Evolutionary conservation across 2,113 vertebrate species (phyloP), one percentile per base, ranked within the genome.

Genomic region (Carettochelys insculpta): DNA sequence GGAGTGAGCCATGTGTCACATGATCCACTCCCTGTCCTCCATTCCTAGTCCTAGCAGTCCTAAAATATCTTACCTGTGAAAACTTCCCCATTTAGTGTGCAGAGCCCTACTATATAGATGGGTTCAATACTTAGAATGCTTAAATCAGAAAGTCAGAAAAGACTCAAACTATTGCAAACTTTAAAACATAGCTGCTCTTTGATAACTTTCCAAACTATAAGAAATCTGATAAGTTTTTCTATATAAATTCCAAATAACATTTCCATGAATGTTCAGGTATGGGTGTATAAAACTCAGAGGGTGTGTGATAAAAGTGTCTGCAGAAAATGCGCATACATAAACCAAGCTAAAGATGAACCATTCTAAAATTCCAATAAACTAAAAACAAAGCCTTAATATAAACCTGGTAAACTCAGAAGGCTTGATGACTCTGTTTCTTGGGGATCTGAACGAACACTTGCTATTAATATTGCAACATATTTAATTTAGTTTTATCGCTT

Each of bases 401-500:
- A n/a, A 8, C 34, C 17, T 17, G 58, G 12, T 61, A 13, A 65
- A n/a, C 16, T 65, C 58, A 61, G 16, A 61, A n/a, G 14, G 14
- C n/a, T 61, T n/a, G 31, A 61, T 9, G 31, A 34, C 31, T 58
- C 29, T 61, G 58, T 65, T n/a, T n/a, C 34, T 65, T 34, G 34
- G 16, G 34, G 34, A n/a, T 65, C 17, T n/a, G 61, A 65, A n/a
- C n/a, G n/a, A n/a, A 65, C 4, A 2, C 61, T 65, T 65, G 34
- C n/a, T 65, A 65, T 65, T 65, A 65, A 20, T 65, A 65, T 65
- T 10, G 34, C 61, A n/a, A 14, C 16, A 61, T 61, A 6, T 86
- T 92, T 87, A 8, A 11, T 87, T 88, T 4, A 93, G 20, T n/a
- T n/a, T 94, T 91, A 80, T 95, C 98, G 97, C 92, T 98, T 58